These are phyloP conservation scores for Struthidea cinerea DNA, from an alignment of 2,113 vertebrate genomes.

Conservation along the genomic window DNA sequence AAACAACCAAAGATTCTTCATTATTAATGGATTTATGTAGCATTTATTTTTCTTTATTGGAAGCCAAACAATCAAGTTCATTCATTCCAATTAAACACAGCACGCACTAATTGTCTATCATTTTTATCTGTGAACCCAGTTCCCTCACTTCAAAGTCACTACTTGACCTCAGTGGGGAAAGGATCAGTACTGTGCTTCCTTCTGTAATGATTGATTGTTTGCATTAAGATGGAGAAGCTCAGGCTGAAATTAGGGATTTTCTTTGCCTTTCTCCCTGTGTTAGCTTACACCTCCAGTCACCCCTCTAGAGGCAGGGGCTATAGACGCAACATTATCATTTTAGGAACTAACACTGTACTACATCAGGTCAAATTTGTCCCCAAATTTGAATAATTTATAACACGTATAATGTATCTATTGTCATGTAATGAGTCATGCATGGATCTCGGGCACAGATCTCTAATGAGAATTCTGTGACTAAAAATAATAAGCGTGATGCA, in stretches of 20 bases:
- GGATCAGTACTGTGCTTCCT: background rate
- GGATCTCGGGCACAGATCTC: background rate
- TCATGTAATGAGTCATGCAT: background rate
- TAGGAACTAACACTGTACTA: background rate
- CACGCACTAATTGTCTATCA: slow-evolving; percentile 52
- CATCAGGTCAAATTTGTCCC: background rate
- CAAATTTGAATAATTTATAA: background rate
- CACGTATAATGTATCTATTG: background rate
- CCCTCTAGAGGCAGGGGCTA: background rate
- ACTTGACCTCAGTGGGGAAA: slow-evolving; percentile 11
- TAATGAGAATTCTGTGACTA: background rate
- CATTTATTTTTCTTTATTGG: slow-evolving; percentile 68
- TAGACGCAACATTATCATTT: background rate
- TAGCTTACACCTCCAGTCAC: background rate
- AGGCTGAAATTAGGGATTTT: background rate
- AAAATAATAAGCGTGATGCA: background rate
- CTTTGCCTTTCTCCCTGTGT: background rate
- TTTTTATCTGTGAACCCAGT: background rate
- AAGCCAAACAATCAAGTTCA: slow-evolving; percentile 57
- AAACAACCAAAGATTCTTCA: slow-evolving; percentile 54
- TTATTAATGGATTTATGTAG: slow-evolving; percentile 56
- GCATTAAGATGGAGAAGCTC: background rate
- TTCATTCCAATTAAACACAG: slow-evolving; percentile 62
- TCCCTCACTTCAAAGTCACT: slow-evolving; percentile 12
- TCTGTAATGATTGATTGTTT: slow-evolving; percentile 43